These are phyloP conservation scores for Platycercus adscitus DNA, from an alignment of 2,113 vertebrate genomes.

Conservation along the genomic window DNA sequence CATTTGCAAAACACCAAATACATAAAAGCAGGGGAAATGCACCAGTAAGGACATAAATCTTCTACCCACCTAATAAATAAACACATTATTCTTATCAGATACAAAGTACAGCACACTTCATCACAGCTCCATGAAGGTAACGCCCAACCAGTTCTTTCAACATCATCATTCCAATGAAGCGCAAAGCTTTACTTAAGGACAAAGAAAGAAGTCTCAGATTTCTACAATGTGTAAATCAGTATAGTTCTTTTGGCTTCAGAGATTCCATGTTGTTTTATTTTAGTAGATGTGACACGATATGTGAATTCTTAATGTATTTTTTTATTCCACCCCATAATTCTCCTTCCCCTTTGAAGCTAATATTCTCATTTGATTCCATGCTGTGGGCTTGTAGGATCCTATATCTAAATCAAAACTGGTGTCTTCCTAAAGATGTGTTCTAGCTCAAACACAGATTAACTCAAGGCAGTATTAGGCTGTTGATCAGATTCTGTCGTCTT, in stretches of 20 bases:
- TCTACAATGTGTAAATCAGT: neutral
- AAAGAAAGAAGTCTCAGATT: neutral
- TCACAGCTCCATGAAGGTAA: constrained; percentile 24
- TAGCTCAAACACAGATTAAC: neutral
- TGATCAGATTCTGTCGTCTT: neutral
- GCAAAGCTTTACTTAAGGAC: neutral
- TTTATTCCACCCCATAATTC: neutral
- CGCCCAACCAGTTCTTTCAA: neutral
- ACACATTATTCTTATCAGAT: constrained; percentile 58
- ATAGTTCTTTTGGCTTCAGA: neutral
- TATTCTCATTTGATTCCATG: neutral
- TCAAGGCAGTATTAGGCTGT: neutral
- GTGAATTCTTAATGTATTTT: neutral
- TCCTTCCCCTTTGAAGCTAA: neutral
- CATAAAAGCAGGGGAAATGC: constrained; percentile 45
- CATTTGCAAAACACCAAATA: constrained; percentile 41
- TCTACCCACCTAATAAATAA: constrained; percentile 50
- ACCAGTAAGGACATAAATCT: constrained; percentile 55
- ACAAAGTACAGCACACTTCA: constrained; percentile 23
- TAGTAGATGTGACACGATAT: neutral
- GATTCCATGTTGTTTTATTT: neutral
- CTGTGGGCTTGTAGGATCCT: neutral
- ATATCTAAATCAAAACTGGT: neutral
- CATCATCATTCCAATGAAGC: neutral
- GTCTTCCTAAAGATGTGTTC: neutral